Conservation (phyloP, 1,140 invertebrate species). For the Drosophila jambulina region DNA sequence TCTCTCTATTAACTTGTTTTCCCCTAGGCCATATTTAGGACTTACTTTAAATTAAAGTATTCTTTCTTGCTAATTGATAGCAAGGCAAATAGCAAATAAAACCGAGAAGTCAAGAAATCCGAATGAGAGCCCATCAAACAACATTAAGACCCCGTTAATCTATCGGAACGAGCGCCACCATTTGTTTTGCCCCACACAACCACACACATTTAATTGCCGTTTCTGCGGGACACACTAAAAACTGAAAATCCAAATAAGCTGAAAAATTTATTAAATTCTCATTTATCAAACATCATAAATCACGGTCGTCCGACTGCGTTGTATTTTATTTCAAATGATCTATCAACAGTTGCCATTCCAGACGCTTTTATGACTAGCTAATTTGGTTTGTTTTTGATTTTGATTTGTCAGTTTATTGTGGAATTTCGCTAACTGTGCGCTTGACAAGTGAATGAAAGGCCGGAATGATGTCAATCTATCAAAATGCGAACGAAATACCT, state of each 20-base stretch:
- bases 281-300: slow-evolving; percentile 82
- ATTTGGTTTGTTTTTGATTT: slow-evolving; percentile 77
- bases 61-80: slow-evolving; percentile 36
- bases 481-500: slow-evolving; percentile 37
- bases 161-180: slow-evolving; percentile 70
- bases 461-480: slow-evolving; percentile 72
- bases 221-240: slow-evolving; percentile 39
- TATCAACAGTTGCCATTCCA: slow-evolving; percentile 79
- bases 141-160: slow-evolving; percentile 68
- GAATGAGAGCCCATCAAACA: slow-evolving; percentile 35
- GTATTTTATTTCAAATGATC: slow-evolving; percentile 71
- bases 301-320: slow-evolving; percentile 48
- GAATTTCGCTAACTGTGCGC: slow-evolving; percentile 48
- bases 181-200: slow-evolving; percentile 53
- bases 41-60: slow-evolving; percentile 18
- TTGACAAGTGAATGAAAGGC: slow-evolving; percentile 72
- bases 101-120: slow-evolving; percentile 13
- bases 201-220: slow-evolving; percentile 61
- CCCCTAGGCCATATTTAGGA: background rate
- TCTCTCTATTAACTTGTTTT: background rate
- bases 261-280: slow-evolving; percentile 81
- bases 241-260: slow-evolving; percentile 61
- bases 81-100: slow-evolving; percentile 41
- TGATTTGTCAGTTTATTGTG: slow-evolving; percentile 70
- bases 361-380: slow-evolving; percentile 76